Evolutionary conservation across 2,113 vertebrate genomes (phyloP), one percentile per base, ranked within the genome.

Genomic region (Colaptes auratus): DNA sequence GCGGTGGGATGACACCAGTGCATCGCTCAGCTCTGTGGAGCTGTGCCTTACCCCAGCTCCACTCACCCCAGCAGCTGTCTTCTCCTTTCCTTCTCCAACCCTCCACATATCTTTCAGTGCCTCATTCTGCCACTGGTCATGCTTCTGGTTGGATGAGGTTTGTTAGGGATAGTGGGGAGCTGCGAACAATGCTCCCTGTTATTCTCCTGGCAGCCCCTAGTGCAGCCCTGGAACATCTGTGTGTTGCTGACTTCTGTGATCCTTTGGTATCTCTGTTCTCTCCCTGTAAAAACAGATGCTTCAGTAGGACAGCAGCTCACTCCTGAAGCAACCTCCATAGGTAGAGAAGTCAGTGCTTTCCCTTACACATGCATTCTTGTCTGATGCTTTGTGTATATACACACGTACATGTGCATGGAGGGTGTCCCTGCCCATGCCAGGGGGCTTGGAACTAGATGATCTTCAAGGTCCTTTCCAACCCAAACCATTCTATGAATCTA

Each of bases 1-100:
- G 90, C 90, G 93, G 88, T 91, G 90, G 95, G 77, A 90, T 88
- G 88, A 86, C 48, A 24, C 35, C 75, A 91, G 63, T 89, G 88
- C 92, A 86, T 84, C 86, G 87, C 66, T 60, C 61, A 84, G 90
- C 83, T 88, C 82, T 79, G 35, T 36, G n/a, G 80, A 79, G 50
- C 63, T 91, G 35, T 76, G 80, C 56, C 76, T 92, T 36, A 31
- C 53, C 27, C 33, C 58, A 28, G 88, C 93, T 86, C 63, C 50
- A n/a, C 61, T 95, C 65, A 65, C 44, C 82, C 63, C 81, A 88
- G 73, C 93, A 96, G 77, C 86, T 93, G 83, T 69, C 76, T 82
- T 83, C 74, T 71, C 69, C 76, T 55, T 81, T 77, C 28, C 56
- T 77, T 93, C 88, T 86, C 65, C 48, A 76, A 61, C 28, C 52